Base-by-base conservation (phyloP, 2,113 vertebrate genomes). In the Corythornis cristatus region DNA sequence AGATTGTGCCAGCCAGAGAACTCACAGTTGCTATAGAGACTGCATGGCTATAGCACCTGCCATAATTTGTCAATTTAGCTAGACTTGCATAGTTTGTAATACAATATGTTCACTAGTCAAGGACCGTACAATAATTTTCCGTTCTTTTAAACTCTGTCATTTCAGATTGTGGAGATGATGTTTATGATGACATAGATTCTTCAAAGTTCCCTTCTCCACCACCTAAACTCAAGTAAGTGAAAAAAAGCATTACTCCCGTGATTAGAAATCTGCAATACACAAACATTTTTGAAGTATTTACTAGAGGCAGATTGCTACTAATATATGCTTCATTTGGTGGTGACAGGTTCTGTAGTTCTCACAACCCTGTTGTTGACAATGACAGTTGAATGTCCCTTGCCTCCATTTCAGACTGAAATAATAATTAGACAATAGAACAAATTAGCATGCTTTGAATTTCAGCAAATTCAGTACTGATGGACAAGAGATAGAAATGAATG, bases 151-250 rank as follows among this genome's bases (percentile, higher is more conserved):
- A 93, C 2, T 5, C n/a, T 79, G 2, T 60, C 75, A 6, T 92
- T 96, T 84, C 93, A 98, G 98, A 97, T 25, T 54, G 56, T 37
- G 97, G 88, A 88, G 98, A 98, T 5, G 97, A 98, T 35, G 98
- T 99, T 79, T 99, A 99, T 15, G 99, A 99, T 33, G 99, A 99
- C 0, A 97, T 99, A 23, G 99, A 98, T 65, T 89, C 98, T 25
- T 97, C 98, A 50, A 97, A 94, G 19, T 96, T 97, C 40, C 97
- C 98, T 82, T 40, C 87, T 6, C 97, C 94, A 25, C 96, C 97
- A 1, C 64, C 97, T 33, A 83, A 98, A 35, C 48, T 88, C 90
- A 98, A 95, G 99, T 98, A 97, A 90, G 92, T 82, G 73, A 89
- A 95, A 82, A 89, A 33, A n/a, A 15, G 45, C 82, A 51, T 70